A percentile compares a stretch with the other conserved stretches of the same genome.
phyloP scores from a whole-genome alignment of 2,113 vertebrate genomes.

The Motacilla alba region DNA sequence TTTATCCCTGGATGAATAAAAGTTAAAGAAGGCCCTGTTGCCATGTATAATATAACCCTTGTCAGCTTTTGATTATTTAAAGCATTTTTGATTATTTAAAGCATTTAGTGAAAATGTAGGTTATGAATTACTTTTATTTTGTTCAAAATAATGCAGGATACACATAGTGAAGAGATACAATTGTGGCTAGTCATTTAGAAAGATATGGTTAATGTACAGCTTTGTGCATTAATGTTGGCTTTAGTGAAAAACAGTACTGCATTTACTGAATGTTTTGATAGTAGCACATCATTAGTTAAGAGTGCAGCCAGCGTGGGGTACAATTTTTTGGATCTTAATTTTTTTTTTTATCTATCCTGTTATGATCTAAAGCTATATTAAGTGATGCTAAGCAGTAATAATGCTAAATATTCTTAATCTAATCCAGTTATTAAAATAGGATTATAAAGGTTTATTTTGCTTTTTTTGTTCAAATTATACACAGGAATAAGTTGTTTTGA shows the following conservation, averaged over 20 bases:
- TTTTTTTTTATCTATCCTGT: background rate
- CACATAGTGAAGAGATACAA: background rate
- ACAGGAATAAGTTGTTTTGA: background rate
- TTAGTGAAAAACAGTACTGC: background rate
- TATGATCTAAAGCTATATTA: conserved; percentile 1
- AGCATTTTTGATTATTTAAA: background rate
- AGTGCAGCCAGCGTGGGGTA: background rate
- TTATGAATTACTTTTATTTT: background rate
- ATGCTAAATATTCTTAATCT: background rate
- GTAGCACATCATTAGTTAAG: background rate
- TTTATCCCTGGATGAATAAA: background rate
- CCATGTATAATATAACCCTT: background rate
- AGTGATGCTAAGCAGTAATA: background rate
- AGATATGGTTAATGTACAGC: background rate
- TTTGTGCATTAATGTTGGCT: background rate
- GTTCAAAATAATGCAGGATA: background rate
- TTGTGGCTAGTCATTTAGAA: background rate
- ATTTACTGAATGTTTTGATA: background rate
- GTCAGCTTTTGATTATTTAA: background rate
- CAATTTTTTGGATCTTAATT: background rate
- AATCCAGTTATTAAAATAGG: background rate
- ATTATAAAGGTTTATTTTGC: background rate
- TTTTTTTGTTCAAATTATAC: background rate
- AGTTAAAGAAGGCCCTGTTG: background rate
- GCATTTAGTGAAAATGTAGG: background rate